These are phyloP conservation scores for Percopsis omiscomaycus DNA, from an alignment of 2,797 vertebrate genomes.

Conservation along the genomic window DNA sequence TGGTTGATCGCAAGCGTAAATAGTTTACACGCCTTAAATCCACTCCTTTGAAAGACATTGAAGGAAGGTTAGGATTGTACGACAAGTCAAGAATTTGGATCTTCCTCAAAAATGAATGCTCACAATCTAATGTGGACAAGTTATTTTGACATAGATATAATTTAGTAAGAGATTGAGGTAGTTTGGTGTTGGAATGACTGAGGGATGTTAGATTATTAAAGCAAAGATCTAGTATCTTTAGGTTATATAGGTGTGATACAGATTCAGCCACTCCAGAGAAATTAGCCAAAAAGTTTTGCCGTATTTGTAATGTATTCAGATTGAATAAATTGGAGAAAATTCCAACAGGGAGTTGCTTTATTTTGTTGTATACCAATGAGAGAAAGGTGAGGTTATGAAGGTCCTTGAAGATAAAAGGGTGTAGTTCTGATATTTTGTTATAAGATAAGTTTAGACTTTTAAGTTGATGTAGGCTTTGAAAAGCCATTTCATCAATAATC, in stretches of 20 bases:
- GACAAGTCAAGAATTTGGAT: slow-evolving; percentile 73
- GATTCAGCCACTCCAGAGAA: slow-evolving; percentile 67
- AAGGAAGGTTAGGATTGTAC: slow-evolving; percentile 54
- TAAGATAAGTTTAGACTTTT: slow-evolving; percentile 69
- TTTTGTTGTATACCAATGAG: slow-evolving; percentile 63
- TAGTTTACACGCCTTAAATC: slow-evolving; percentile 56
- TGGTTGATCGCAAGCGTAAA: slow-evolving; percentile 65
- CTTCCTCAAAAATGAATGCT: slow-evolving; percentile 47
- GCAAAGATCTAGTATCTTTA: slow-evolving; percentile 68
- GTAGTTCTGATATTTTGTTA: slow-evolving; percentile 64
- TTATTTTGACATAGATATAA: slow-evolving; percentile 68
- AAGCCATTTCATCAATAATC: slow-evolving; percentile 48
- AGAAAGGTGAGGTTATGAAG: slow-evolving; percentile 68
- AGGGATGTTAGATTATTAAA: slow-evolving; percentile 67
- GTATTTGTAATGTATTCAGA: slow-evolving; percentile 61
- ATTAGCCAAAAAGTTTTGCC: slow-evolving; percentile 58
- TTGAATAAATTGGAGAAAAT: slow-evolving; percentile 66
- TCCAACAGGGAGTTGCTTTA: slow-evolving; percentile 58
- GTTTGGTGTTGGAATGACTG: slow-evolving; percentile 53
- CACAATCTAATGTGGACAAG: slow-evolving; percentile 62
- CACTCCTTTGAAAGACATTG: slow-evolving; percentile 61
- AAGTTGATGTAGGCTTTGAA: slow-evolving; percentile 65
- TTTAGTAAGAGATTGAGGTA: slow-evolving; percentile 62
- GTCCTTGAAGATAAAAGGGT: slow-evolving; percentile 61
- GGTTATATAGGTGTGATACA: slow-evolving; percentile 55